Base-by-base conservation (phyloP, 1,140 invertebrate genomes). In the Yoshiicerus persimilis region DNA sequence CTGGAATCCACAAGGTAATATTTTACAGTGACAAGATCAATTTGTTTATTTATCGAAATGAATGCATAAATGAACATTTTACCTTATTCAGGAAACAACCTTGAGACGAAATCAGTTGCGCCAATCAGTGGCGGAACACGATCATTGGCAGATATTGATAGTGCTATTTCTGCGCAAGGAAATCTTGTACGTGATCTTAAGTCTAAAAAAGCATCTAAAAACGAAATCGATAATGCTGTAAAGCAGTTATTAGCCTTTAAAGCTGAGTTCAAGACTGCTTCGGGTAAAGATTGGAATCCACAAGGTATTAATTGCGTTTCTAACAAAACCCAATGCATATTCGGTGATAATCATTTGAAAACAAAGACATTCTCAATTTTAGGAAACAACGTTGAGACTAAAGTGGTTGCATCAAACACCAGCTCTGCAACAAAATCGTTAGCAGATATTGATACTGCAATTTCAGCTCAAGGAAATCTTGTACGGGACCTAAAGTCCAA, bases 101-200 rank as follows among this genome's bases (percentile, higher is more conserved):
- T 83, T 16, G 34, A 23, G 8, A 39, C 34, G 2, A 83, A 83
- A 38, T 38, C 77, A 5, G 77, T 2, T 6, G 4, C 36, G 20
- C 11, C 34, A 83, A 2, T 6, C 20, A 8, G 34, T 75, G 16
- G 10, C 3, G 77, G 36, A 10, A 84, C n/a, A n/a, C 77, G 25
- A 39, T 27, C n/a, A 47, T 84, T 66, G 25, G 87, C 13, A 87
- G 41, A 86, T n/a, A 27, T 87, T 75, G 62, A 62, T 9, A 30
- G 20, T 4, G 34, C 89, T 27, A 92, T 93, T 86, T 90, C 84
- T 39, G 66, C 89, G 30, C 93, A 97, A 92, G 96, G 96, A 0
- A 95, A 96, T 84, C 93, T 95, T 89, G 94, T 97, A 0, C 92
- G 96, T 87, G 94, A 96, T 77, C 92, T 96, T 4, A 96, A 97